Base-by-base conservation (phyloP, 2,113 vertebrate species). In the Okapia johnstoni region DNA sequence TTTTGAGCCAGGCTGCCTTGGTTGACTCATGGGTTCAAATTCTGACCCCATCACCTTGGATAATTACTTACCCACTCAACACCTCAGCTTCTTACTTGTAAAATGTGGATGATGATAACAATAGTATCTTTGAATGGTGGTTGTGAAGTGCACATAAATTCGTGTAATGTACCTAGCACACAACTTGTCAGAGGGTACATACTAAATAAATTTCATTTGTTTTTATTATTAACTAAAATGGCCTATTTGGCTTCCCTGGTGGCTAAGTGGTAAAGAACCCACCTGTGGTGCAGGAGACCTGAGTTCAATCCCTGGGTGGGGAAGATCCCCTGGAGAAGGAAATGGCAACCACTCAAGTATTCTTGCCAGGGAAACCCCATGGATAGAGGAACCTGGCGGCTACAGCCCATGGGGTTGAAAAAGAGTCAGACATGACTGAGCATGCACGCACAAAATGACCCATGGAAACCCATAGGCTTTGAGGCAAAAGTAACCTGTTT, bases 211-310 rank as follows among this genome's bases (percentile, higher is more conserved):
- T 63, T 54, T 84, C n/a, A 30, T 85, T 16, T 93, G n/a, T 85
- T 90, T 93, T 93, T 87, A 85, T 85, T 93, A 63, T 93, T 88
- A 43, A 96, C 6, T 70, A 40, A 94, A 93, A 66, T 85, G 85
- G 12, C 40, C 52, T 28, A 50, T 33, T 76, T 40, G 70, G 36
- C 36, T 76, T 43, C 23, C 23, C 70, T 76, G 11, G 36, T 73
- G 70, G 2, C 70, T 73, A 6, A 73, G 36, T 73, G 40, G 70
- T 73, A 43, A 73, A 73, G 70, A 43, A 76, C 26, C 58, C 21
- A 43, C 70, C 21, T 76, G 36, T 23, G 28, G 23, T 25, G 12
- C 70, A 26, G 70, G 70, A 43, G 70, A 43, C 23, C 36, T 26
- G 36, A 43, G 36, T 7, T 76, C 0, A 6, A 76, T 76, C 70